Base-by-base conservation (phyloP, 2,113 vertebrate species). In the Bufo bufo region DNA sequence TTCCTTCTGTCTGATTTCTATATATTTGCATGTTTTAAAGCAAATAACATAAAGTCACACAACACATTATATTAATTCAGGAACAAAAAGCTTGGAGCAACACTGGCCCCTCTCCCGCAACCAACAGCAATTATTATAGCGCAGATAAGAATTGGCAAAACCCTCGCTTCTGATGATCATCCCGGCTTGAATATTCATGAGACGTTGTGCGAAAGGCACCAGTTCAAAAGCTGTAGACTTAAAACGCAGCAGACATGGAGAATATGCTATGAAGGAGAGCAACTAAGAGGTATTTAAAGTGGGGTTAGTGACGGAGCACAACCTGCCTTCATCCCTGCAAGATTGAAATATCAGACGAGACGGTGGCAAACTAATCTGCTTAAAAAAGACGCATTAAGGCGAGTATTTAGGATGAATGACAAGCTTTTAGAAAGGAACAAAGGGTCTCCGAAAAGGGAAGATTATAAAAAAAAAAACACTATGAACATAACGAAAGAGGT, bases 221-320 rank as follows among this genome's bases (percentile, higher is more conserved):
- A 69, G 87, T 89, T 89, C 87, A 89, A 89, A 89, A 89, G 59
- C 81, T 84, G 82, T 77, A 89, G 87, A 89, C 81, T 84, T 89
- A 84, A 89, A 89, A 89, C 82, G 58, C 87, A 77, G 87, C 87
- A 89, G 87, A 78, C 82, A 78, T 45, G 52, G 74, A 49, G 74
- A 89, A 84, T 89, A 89, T 78, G 82, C 49, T 84, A 54, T 3
- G 72, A 78, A 65, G 19, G 59, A 78, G 82, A 84, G 20, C 19
- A 19, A 23, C 63, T 74, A 78, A 66, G 82, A 78, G 59, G 63
- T 84, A 84, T 89, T 89, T 89, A 84, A 89, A 89, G 74, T 65
- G 63, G 82, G 87, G 87, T 89, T 89, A 89, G 87, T 66, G 81
- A 78, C n/a, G 49, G 87, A 89, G 81, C 71, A 43, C 50, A 78